Percentiles rank a stretch among this genome's conserved stretches.
These are phyloP conservation scores for Pogonognathellus flavescens DNA, from an alignment of 1,140 invertebrate species.

Conservation along the genomic window DNA sequence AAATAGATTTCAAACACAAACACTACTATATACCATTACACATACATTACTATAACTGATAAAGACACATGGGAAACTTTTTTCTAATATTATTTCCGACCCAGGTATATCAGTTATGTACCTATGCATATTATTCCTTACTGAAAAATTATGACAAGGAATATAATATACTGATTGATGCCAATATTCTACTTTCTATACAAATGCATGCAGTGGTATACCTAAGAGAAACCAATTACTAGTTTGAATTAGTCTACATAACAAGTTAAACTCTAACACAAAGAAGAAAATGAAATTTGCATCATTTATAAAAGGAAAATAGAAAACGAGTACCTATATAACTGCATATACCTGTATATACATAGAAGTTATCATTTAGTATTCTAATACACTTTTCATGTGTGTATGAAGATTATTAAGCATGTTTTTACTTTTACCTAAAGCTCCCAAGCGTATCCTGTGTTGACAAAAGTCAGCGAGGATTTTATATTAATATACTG, in stretches of 20 bases:
- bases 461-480: neutral
- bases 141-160: no score
- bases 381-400: neutral
- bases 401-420: neutral
- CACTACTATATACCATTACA: no score
- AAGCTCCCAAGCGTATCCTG: neutral
- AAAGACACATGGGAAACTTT: no score
- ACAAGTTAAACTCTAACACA: neutral
- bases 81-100: no score
- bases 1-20: no score
- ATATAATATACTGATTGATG: no score
- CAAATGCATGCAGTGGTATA: conserved; percentile 13
- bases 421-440: neutral
- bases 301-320: conserved; percentile 37
- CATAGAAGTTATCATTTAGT: neutral
- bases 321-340: neutral
- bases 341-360: neutral
- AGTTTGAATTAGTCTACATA: neutral
- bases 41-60: no score
- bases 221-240: neutral
- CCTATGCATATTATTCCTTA: no score
- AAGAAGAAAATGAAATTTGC: conserved; percentile 35
- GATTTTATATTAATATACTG: neutral
- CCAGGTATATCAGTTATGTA: no score
- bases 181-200: no score